Evolutionary conservation across 2,888 invertebrate species (phyloP).

Genomic region (Thyatira batis): DNA sequence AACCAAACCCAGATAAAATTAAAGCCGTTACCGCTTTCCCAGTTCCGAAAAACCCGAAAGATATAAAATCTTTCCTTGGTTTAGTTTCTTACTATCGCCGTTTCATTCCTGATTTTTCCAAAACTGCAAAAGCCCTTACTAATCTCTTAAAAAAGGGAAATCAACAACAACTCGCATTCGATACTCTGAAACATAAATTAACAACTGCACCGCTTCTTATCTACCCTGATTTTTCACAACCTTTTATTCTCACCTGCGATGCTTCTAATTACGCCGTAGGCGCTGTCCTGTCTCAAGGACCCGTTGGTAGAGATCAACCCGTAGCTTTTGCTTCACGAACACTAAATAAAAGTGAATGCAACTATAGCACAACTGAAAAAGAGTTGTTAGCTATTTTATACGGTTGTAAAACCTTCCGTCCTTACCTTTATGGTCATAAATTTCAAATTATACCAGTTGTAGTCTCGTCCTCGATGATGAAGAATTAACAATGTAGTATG

Average conservation of each 20-base stretch:
- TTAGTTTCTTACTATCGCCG: not conserved
- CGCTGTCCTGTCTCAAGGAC: not conserved
- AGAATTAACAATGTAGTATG: too few relatives aligned
- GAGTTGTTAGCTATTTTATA: too few relatives aligned
- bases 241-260: not conserved
- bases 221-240: not conserved
- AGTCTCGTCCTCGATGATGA: too few relatives aligned
- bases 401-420: too few relatives aligned
- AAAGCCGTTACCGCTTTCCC: constrained; percentile 6
- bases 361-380: not conserved
- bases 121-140: not conserved
- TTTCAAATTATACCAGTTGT: too few relatives aligned
- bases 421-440: too few relatives aligned
- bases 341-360: not conserved
- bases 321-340: not conserved
- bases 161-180: not conserved
- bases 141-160: not conserved
- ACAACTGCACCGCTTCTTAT: not conserved
- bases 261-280: not conserved
- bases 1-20: constrained; percentile 9
- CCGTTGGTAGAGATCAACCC: not conserved
- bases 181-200: not conserved
- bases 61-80: not conserved
- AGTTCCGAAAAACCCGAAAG: not conserved
- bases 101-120: not conserved